Base-by-base conservation (phyloP, 2,888 invertebrate species). In the Sycophila texana region DNA sequence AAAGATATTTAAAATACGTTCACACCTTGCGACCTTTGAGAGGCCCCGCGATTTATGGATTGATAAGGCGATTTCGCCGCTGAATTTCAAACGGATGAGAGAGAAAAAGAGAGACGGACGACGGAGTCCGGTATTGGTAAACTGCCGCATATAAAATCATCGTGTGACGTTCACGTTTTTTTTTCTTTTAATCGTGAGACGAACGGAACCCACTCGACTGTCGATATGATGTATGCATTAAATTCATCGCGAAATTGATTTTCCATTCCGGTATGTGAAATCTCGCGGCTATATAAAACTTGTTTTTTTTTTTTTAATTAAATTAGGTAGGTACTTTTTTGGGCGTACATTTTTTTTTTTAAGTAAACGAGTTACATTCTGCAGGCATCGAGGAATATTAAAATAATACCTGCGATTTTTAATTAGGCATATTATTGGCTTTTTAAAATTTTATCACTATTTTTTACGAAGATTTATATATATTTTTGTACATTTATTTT, bases 1-100 rank as follows among this genome's bases (percentile, higher is more conserved):
- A 77, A 74, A 80, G 74, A 80, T 77, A 53, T 67, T 77, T 71
- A 61, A 67, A 74, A 74, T 74, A 77, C 81, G 81, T 81, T 81
- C 81, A 81, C 81, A 81, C 81, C 81, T 81, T 73, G 72, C 49
- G 51, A 67, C 77, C 67, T 70, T 76, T 71, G 65, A 65, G 74
- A 30, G 58, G 57, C 39, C 39, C 55, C 20, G 57, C 71, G 72
- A 81, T 81, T 78, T 77, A 81, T 77, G 72, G 75, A 75, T 78
- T 55, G 77, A 74, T 77, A 77, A 63, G 39, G 18, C 80, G 60
- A 80, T 74, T 74, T 63, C 4, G 47, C 16, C 77, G 67, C 39
- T 14, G 13, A 61, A 39, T 77, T 14, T 61, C n/a, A 22, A 20
- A 57, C 7, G 18, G 18, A 53, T 22, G 53, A 30, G 10, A 58